phyloP scores from a whole-genome alignment of 2,113 vertebrate species.

The Nerophis ophidion region DNA sequence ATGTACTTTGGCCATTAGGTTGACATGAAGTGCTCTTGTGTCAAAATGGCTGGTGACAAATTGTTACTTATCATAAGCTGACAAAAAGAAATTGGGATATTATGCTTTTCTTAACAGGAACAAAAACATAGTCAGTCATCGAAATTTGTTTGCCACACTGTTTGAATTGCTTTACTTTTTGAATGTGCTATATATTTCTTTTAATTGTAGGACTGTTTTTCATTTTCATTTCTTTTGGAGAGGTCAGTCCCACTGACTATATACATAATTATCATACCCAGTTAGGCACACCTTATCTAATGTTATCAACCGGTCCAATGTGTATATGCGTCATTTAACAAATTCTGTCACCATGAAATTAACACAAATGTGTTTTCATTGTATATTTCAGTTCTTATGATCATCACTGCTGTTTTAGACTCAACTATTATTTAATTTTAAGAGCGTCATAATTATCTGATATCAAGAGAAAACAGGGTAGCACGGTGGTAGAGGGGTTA shows the following conservation, averaged over 20 bases:
- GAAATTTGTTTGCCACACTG: background rate
- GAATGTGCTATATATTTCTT: background rate
- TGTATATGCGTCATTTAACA: background rate
- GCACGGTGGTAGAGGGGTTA: no score
- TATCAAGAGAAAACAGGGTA: background rate
- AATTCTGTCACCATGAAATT: background rate
- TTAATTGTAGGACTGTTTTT: conserved; percentile 2
- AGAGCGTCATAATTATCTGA: conserved; percentile 38
- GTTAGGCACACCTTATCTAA: background rate
- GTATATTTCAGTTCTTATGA: background rate
- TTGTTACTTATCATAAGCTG: background rate
- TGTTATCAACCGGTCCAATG: no score
- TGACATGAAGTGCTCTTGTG: conserved; percentile 1
- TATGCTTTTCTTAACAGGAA: background rate
- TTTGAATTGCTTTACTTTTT: background rate
- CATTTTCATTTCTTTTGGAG: background rate
- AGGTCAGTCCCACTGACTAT: conserved; percentile 19
- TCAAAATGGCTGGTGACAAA: background rate
- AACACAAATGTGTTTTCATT: background rate
- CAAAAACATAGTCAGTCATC: background rate
- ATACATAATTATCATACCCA: conserved; percentile 2
- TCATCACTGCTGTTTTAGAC: conserved; percentile 29
- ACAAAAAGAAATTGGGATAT: background rate
- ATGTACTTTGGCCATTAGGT: background rate
- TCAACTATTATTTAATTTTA: conserved; percentile 47